Base-by-base conservation (phyloP, 2,888 invertebrate species). In the Spilarctia lutea region DNA sequence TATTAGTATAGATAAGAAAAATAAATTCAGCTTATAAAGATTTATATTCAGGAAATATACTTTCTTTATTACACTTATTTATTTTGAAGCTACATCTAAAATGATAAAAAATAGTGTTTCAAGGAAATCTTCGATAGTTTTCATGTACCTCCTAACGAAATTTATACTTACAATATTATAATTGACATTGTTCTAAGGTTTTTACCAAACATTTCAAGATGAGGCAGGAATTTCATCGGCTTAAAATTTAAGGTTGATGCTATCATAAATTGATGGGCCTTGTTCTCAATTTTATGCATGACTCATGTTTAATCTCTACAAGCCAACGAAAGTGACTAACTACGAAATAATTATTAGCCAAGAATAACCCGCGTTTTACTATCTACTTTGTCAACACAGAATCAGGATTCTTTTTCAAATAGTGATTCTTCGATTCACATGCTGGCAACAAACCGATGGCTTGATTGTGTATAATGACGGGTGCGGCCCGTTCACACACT, bases 401-500 rank as follows among this genome's bases (percentile, higher is more conserved):
- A 76, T 73, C 78, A 67, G 79, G 74, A 75, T 80, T 76, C 81
- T 81, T 79, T 83, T 84, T 81, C 79, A 81, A 85, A 85, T 72
- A 74, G 76, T 76, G 72, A 72, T 81, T 81, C 72, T 74, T 65
- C 48, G n/a, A 35, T 48, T 72, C 56, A 80, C 60, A 77, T 80
- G 71, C 76, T 74, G 75, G 79, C 79, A 83, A 79, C 76, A 79
- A 79, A 80, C 73, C 77, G 78, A 89, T 86, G 84, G 86, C 83
- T 85, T 85, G 87, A 89, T 90, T 89, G 88, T 89, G 78, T 83
- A 81, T 83, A 81, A 83, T 82, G 84, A 82, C 83, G 89, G 93
- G 93, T 80, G 93, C 89, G 91, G 92, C 84, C 84, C 85, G 90
- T 91, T 93, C 94, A 91, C 91, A 91, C 92, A 91, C 84, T 83